Conservation (phyloP, 2,113 vertebrate genomes). For the Oryctolagus cuniculus region DNA sequence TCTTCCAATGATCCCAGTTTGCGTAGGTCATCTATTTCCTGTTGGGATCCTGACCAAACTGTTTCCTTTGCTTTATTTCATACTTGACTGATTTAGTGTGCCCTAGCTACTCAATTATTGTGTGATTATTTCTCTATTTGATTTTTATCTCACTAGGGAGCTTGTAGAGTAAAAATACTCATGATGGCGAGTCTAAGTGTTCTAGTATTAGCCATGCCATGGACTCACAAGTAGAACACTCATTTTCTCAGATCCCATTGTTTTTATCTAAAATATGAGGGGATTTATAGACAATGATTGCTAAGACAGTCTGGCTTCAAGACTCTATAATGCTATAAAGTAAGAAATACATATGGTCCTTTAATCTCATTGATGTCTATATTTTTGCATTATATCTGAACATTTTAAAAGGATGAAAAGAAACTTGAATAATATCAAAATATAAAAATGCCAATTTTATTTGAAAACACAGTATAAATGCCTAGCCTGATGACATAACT, state of each 20-base stretch:
- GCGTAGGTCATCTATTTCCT: background rate
- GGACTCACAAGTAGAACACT: background rate
- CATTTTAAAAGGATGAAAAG: constrained; percentile 14
- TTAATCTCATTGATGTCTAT: background rate
- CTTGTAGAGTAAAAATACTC: constrained; percentile 21
- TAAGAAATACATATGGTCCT: background rate
- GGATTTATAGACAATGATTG: background rate
- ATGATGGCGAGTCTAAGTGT: background rate
- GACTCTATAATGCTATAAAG: constrained; percentile 12
- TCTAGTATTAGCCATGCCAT: background rate
- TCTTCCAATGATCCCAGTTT: background rate
- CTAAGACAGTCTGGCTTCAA: constrained; percentile 3
- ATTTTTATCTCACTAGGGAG: constrained; percentile 14
- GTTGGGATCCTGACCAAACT: background rate
- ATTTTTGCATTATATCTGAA: background rate
- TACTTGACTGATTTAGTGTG: background rate
- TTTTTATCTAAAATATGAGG: background rate
- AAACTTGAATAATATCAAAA: background rate
- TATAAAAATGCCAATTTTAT: constrained; percentile 23
- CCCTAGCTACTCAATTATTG: background rate
- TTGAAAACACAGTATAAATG: constrained; percentile 28
- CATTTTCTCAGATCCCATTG: background rate
- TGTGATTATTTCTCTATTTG: background rate
- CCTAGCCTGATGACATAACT: background rate
- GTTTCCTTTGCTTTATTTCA: background rate